Base-by-base conservation (phyloP, 1,140 invertebrate genomes). In the Pantala flavescens region DNA sequence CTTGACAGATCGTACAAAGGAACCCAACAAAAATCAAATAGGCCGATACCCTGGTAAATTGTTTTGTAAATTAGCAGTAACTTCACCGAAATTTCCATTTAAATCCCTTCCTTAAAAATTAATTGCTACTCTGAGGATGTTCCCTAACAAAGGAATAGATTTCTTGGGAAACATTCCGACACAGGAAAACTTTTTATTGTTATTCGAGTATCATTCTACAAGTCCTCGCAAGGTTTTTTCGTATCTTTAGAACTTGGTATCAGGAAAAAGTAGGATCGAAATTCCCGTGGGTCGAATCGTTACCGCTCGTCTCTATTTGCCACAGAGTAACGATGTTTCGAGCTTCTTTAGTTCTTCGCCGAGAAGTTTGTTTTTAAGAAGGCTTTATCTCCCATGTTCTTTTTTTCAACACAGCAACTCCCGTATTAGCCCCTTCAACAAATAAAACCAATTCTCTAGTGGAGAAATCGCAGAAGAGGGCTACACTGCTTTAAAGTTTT, bases 341-440 rank as follows among this genome's bases (percentile, higher is more conserved):
- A 63, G 49, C 49, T 63, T 63, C 49, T 63, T 63, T 63, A 21
- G 49, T 63, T 63, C 49, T 12, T 5, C 12, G 49, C 49, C n/a
- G 16, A 63, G 49, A 63, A 63, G 49, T 63, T 63, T 63, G 49
- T 63, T 63, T 63, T 63, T 63, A 63, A 63, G 49, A 63, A 63
- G 49, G 49, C 49, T 63, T 63, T 19, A 63, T 63, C n/a, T 21
- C 12, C n/a, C 49, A 7, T 21, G 16, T 63, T 63, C 49, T 21
- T 63, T 63, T 63, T 16, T 63, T 21, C n/a, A 63, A 5, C 49
- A 63, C 49, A 63, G 49, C 16, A 63, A 63, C 49, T 63, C n/a
- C 49, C 12, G 14, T 63, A 19, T 21, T 21, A 63, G 49, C 5
- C 16, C 49, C 49, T 21, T 19, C 49, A 63, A 63, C 49, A 63